phyloP scores from a whole-genome alignment of 2,888 invertebrate species.

The Notodonta ziczac region DNA sequence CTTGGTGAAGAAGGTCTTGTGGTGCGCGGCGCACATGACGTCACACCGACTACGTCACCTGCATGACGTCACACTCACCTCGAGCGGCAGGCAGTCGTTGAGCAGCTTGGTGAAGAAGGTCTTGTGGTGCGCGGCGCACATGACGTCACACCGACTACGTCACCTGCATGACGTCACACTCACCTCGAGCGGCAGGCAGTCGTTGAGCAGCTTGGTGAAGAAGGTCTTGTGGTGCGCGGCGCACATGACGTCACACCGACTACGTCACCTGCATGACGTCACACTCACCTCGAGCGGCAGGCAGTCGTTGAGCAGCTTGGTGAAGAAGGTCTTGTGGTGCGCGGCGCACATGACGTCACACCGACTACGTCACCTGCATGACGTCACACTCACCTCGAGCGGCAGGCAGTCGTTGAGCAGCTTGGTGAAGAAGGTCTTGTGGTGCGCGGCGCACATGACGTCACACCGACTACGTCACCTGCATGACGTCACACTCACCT shows the following conservation, averaged over 20 bases:
- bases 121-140: conserved; percentile 99
- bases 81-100: conserved; percentile 98
- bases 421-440: conserved; percentile 99
- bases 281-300: conserved; percentile 93
- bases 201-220: conserved; percentile 98
- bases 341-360: no score
- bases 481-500: conserved; percentile 75
- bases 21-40: no score
- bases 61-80: conserved; percentile 76
- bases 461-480: no score
- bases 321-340: conserved; percentile 99
- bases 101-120: conserved; percentile 99
- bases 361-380: no score
- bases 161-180: conserved; percentile 13
- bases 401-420: conserved; percentile 98
- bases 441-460: conserved; percentile 95
- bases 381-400: conserved; percentile 90
- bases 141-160: conserved; percentile 66
- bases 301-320: conserved; percentile 98
- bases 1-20: conserved; percentile 88
- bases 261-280: no score
- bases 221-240: conserved; percentile 99
- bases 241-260: no score
- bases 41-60: no score
- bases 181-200: conserved; percentile 97